Conservation (phyloP, 2,888 invertebrate species). For the Bruchidius siliquastri region DNA sequence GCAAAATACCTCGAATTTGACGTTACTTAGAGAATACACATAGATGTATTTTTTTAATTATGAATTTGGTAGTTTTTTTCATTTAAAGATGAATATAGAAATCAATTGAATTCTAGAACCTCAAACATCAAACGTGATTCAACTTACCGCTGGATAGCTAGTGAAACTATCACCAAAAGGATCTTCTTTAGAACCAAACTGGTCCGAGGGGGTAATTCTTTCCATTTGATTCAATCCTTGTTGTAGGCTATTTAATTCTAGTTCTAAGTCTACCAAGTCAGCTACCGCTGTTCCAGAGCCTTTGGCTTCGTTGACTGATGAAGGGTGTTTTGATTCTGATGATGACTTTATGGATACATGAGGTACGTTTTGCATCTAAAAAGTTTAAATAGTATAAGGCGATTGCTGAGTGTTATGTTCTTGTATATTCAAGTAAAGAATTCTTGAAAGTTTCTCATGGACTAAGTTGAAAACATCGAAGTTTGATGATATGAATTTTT, state of each 20-base stretch:
- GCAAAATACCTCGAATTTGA: too few relatives aligned
- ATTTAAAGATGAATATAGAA: too few relatives aligned
- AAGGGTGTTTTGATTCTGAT: slow-evolving; percentile 27
- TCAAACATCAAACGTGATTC: too few relatives aligned
- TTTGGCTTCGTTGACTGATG: slow-evolving; percentile 25
- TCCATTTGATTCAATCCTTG: slow-evolving; percentile 87
- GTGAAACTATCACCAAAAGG: slow-evolving; percentile 75
- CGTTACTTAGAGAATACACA: too few relatives aligned
- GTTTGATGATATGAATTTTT: too few relatives aligned
- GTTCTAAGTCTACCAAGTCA: slow-evolving; percentile 81
- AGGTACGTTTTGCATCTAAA: slow-evolving; percentile 27
- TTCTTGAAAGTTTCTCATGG: too few relatives aligned
- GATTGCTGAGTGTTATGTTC: neutral
- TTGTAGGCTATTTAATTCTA: slow-evolving; percentile 79
- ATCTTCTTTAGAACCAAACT: slow-evolving; percentile 59
- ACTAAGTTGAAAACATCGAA: too few relatives aligned
- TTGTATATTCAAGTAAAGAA: too few relatives aligned
- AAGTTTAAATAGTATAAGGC: neutral
- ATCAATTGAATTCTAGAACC: too few relatives aligned
- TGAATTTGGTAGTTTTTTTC: too few relatives aligned
- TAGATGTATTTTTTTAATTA: too few relatives aligned
- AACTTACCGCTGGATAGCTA: slow-evolving; percentile 32
- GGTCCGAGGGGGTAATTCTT: slow-evolving; percentile 71
- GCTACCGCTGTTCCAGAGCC: slow-evolving; percentile 59
- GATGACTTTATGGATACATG: slow-evolving; percentile 32